phyloP scores from a whole-genome alignment of 2,797 vertebrate species.

The Gorsachius magnificus region DNA sequence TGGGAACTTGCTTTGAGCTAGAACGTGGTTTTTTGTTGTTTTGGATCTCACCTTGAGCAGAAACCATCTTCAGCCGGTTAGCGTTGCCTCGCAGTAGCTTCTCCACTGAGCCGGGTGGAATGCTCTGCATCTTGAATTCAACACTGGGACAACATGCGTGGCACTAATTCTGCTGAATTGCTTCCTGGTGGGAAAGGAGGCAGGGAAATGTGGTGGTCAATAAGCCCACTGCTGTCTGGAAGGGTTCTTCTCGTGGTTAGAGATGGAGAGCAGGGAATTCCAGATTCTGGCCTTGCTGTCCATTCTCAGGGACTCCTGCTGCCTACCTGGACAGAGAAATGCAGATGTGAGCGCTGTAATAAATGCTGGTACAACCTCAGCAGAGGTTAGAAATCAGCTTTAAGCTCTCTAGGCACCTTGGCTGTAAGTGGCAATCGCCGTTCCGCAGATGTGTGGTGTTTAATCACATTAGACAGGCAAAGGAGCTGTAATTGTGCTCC shows the following conservation, averaged over 20 bases:
- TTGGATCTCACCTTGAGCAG: not conserved
- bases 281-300: not conserved
- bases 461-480: rapidly evolving
- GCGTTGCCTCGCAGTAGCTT: rapidly evolving
- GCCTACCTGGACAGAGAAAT: rapidly evolving
- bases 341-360: rapidly evolving
- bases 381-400: not conserved
- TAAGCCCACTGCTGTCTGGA: not conserved
- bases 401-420: not conserved
- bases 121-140: not conserved
- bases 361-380: not conserved
- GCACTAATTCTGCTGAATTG: not conserved
- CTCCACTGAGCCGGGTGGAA: rapidly evolving
- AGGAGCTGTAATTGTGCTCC: rapidly evolving
- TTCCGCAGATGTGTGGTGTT: rapidly evolving
- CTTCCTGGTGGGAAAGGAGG: not conserved
- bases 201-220: rapidly evolving
- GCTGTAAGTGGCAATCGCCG: rapidly evolving
- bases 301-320: too few relatives aligned
- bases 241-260: rapidly evolving
- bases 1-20: not conserved
- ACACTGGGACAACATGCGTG: rapidly evolving
- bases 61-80: too few relatives aligned
- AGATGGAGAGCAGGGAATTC: not conserved
- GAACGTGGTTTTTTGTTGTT: not conserved